phyloP scores from a whole-genome alignment of 2,113 vertebrate genomes.

The Cryptoleucopteryx plumbea region DNA sequence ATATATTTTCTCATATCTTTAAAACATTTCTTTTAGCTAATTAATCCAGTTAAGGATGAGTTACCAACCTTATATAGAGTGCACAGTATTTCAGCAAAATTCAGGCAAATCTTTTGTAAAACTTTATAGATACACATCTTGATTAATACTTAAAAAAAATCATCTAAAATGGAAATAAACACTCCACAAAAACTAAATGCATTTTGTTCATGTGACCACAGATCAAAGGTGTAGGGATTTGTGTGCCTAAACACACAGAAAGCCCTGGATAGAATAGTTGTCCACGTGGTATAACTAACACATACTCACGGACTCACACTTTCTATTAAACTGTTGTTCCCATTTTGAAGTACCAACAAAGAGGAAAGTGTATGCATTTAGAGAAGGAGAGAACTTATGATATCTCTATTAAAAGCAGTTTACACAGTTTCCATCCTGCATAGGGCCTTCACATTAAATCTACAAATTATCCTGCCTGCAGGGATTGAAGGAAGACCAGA shows the following conservation, averaged over 20 bases:
- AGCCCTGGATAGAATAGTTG: neutral
- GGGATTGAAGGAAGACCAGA: neutral
- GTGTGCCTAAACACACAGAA: neutral
- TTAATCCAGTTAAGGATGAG: neutral
- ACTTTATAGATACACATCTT: neutral
- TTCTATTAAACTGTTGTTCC: neutral
- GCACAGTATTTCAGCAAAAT: neutral
- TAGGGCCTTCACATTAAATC: neutral
- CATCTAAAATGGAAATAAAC: neutral
- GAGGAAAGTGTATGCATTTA: neutral
- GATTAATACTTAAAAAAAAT: neutral
- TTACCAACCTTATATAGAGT: neutral
- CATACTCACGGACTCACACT: neutral
- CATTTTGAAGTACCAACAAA: neutral
- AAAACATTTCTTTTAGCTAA: neutral
- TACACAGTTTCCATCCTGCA: neutral
- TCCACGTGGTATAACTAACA: neutral
- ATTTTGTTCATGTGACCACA: neutral
- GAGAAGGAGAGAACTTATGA: neutral
- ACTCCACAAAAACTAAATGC: fast-evolving
- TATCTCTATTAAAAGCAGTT: neutral
- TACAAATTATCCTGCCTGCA: neutral
- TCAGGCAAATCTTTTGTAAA: neutral
- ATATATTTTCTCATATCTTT: neutral
- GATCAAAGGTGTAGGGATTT: neutral